phyloP scores from a whole-genome alignment of 2,113 vertebrate species.

The Procavia capensis region DNA sequence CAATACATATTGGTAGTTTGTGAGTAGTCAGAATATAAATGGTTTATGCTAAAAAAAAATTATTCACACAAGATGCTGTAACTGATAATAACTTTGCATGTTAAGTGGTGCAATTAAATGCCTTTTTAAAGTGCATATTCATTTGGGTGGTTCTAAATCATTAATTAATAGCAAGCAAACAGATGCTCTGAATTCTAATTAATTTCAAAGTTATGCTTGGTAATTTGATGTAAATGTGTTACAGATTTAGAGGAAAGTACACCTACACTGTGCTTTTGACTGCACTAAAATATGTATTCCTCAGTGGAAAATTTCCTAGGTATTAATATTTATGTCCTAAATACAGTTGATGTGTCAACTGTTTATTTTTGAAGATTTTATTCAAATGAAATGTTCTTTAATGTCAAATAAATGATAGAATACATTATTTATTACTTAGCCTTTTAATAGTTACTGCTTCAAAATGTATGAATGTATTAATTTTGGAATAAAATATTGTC shows the following conservation, averaged over 20 bases:
- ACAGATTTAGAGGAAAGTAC: constrained; percentile 73
- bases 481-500: constrained; percentile 58
- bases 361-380: constrained; percentile 74
- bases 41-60: constrained; percentile 68
- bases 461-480: constrained; percentile 68
- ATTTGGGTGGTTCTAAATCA: constrained; percentile 70
- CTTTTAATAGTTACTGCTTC: constrained; percentile 68
- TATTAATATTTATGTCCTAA: constrained; percentile 78
- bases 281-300: constrained; percentile 70
- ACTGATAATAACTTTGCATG: constrained; percentile 78
- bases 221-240: constrained; percentile 82
- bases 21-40: constrained; percentile 73
- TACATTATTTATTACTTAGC: constrained; percentile 76
- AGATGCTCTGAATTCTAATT: constrained; percentile 82
- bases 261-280: constrained; percentile 68
- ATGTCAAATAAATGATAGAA: constrained; percentile 76
- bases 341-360: constrained; percentile 66
- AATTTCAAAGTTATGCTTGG: constrained; percentile 81
- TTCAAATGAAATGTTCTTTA: constrained; percentile 74
- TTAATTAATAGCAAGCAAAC: constrained; percentile 78
- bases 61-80: constrained; percentile 60
- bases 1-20: constrained; percentile 77
- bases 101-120: constrained; percentile 62
- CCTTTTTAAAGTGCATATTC: constrained; percentile 66
- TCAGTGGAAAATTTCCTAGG: constrained; percentile 74